phyloP scores from a whole-genome alignment of 2,888 invertebrate species.

The Thysanoteuthis rhombus region DNA sequence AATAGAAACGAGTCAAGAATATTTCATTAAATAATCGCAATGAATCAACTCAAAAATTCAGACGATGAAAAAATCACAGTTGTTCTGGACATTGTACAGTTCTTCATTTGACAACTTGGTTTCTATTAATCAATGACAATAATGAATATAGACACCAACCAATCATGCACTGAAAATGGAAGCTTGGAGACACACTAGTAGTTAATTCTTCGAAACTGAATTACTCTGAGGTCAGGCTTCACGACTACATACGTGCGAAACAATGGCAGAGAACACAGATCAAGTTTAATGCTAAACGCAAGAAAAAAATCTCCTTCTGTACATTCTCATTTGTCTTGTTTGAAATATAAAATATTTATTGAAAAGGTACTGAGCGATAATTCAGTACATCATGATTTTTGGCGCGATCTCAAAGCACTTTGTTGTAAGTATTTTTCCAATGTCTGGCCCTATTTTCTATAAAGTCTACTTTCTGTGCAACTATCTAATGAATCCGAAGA shows the following conservation, averaged over 20 bases:
- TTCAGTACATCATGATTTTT: background rate
- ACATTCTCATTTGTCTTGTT: background rate
- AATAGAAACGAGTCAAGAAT: too few relatives aligned
- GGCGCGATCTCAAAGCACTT: background rate
- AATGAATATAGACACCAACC: too few relatives aligned
- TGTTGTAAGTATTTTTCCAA: background rate
- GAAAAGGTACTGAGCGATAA: background rate
- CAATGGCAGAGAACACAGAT: background rate
- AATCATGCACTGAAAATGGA: too few relatives aligned
- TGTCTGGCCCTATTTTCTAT: background rate
- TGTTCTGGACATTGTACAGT: too few relatives aligned
- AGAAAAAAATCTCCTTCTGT: background rate
- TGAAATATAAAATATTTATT: background rate
- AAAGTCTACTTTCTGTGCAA: background rate
- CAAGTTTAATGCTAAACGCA: background rate
- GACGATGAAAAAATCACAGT: too few relatives aligned
- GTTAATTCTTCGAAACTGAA: background rate
- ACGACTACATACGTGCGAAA: background rate
- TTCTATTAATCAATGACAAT: too few relatives aligned
- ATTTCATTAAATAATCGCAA: too few relatives aligned
- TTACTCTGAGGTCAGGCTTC: background rate
- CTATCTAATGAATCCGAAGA: background rate
- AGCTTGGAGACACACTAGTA: background rate
- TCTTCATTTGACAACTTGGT: too few relatives aligned
- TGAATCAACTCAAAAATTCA: too few relatives aligned